Base-by-base conservation (phyloP, 2,888 invertebrate species). In the Megastigmus dorsalis region DNA sequence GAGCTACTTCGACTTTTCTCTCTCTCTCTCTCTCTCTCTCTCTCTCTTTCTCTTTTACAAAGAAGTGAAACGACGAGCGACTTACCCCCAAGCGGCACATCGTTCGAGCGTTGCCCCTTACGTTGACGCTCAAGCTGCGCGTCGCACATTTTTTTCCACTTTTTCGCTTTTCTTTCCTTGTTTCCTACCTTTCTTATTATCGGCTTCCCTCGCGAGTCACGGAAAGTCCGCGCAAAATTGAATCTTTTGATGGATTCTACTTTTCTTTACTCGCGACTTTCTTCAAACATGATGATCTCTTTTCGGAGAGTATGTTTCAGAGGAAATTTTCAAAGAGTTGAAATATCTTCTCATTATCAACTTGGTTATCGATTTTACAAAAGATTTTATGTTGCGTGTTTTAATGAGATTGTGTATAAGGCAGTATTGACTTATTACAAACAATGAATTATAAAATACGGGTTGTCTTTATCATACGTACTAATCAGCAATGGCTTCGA, bases 31-130 rank as follows among this genome's bases (percentile, higher is more conserved):
- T 4, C 55, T 33, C 41, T 41, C 18, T 13, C 18, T 28, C 20
- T 26, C 28, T 38, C 38, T 52, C 38, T 13, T 5, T 38, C 41
- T 0, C 9, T 20, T n/a, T n/a, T n/a, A 3, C 13, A 45, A 48
- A 15, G 18, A 68, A 48, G 41, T 36, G 57, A 18, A 26, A 36
- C 23, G 20, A 43, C 38, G 63, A 38, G 26, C 28, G 28, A 59
- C 48, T 15, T 23, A 52, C 41, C 69, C 60, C 48, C 69, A 52
- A 60, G 69, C 69, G 54, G 18, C 59, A 23, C 48, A 54, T 69
- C 30, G n/a, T 60, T 18, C 60, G 43, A 52, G 54, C 54, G 23
- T 52, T 60, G 41, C 41, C 52, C 69, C 54, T 36, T 18, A 10
- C 26, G 28, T 23, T n/a, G 33, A 20, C 30, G 23, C 13, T n/a